Percentiles rank a stretch among this genome's conserved stretches.
Evolutionary conservation across 2,113 vertebrate genomes (phyloP).

Genomic region (Stictonetta naevosa): DNA sequence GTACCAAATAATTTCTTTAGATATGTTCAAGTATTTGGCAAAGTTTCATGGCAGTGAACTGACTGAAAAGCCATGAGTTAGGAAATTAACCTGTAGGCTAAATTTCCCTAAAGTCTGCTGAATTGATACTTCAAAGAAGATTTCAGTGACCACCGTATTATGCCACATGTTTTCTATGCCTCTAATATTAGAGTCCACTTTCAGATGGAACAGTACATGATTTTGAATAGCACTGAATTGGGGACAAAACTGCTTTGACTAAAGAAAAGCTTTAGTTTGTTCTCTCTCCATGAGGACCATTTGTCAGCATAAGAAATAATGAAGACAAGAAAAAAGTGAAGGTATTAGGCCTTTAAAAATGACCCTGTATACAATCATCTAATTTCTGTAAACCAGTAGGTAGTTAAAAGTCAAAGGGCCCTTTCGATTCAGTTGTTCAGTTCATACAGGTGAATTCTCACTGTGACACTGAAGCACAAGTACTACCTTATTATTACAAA

Average conservation of each 20-base stretch:
- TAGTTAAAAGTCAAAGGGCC: background rate
- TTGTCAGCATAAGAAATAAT: background rate
- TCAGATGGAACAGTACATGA: background rate
- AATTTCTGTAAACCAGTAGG: background rate
- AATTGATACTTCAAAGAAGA: background rate
- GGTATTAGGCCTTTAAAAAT: background rate
- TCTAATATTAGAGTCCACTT: background rate
- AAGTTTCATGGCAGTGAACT: background rate
- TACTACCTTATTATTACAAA: slow-evolving; percentile 6
- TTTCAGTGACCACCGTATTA: background rate
- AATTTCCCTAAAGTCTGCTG: background rate
- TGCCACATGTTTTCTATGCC: background rate
- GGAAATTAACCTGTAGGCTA: background rate
- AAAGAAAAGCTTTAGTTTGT: background rate
- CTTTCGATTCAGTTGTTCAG: background rate
- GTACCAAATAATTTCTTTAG: background rate
- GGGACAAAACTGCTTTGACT: background rate
- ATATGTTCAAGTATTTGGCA: background rate
- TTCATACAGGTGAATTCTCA: background rate
- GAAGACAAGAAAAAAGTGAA: background rate
- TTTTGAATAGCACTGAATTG: background rate
- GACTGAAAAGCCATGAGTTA: background rate
- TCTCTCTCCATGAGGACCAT: background rate
- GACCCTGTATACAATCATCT: background rate
- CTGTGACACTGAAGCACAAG: background rate